Conservation (phyloP, 2,888 invertebrate species). For the Lomographa bimaculata region DNA sequence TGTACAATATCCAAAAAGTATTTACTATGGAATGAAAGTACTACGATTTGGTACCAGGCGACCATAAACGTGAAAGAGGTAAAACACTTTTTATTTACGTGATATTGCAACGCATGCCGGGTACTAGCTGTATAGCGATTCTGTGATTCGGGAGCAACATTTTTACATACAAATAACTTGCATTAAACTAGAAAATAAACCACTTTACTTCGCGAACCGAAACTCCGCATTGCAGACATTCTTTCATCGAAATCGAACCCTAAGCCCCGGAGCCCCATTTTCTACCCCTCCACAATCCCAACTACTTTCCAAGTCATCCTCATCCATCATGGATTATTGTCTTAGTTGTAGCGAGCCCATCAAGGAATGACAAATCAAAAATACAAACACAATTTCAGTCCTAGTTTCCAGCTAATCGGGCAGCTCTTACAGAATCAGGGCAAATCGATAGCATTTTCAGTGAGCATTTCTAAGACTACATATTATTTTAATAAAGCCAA, state of each 20-base stretch:
- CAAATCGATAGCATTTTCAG: conserved; percentile 1
- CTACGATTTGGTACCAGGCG: no score
- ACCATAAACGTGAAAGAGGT: no score
- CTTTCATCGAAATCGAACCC: conserved; percentile 7
- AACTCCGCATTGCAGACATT: conserved; percentile 16
- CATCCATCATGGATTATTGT: conserved; percentile 20
- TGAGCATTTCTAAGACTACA: neutral
- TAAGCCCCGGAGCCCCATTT: conserved; percentile 2
- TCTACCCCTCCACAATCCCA: neutral
- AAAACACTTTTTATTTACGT: no score
- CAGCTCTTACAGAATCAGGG: neutral
- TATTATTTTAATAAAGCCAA: no score
- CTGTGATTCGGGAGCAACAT: no score
- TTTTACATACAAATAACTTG: no score
- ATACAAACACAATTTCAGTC: neutral
- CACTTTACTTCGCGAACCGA: neutral
- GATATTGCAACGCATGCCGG: no score
- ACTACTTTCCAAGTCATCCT: conserved; percentile 2
- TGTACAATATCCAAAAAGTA: no score
- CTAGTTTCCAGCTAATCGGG: neutral
- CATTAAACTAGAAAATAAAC: no score
- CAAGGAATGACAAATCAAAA: conserved; percentile 5
- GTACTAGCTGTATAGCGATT: no score
- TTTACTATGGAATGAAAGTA: no score
- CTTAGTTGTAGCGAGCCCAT: conserved; percentile 7